Conservation (phyloP, 2,797 vertebrate genomes). For the Cichlasoma orientale region DNA sequence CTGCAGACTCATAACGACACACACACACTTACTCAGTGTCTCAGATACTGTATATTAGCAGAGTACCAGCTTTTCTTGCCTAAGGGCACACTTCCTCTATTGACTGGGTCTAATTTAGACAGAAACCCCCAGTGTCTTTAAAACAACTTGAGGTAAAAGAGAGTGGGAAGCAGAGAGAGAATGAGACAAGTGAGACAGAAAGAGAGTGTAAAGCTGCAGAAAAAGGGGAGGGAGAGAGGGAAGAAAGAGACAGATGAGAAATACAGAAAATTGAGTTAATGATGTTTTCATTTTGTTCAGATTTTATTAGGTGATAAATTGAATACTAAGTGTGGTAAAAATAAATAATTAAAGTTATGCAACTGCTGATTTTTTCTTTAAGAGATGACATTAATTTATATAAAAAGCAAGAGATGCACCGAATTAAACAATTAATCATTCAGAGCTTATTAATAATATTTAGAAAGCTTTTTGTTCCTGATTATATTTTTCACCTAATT, state of each 20-base stretch:
- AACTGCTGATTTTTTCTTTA: conserved; percentile 14
- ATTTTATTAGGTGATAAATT: conserved; percentile 20
- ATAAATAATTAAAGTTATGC: conserved; percentile 2
- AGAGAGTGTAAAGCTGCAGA: background rate
- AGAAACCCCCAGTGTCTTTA: conserved; percentile 52
- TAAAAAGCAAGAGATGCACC: conserved; percentile 11
- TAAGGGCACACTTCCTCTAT: conserved; percentile 43
- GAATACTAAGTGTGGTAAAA: conserved; percentile 29
- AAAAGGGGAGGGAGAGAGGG: background rate
- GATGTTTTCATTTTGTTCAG: conserved; percentile 36
- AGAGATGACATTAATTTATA: background rate
- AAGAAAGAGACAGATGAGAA: background rate
- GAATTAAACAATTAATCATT: conserved; percentile 26
- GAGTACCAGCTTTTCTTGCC: conserved; percentile 36
- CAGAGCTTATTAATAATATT: conserved; percentile 26
- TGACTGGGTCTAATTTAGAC: conserved; percentile 65
- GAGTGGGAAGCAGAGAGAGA: conserved; percentile 26
- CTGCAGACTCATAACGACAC: background rate
- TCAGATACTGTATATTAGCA: conserved; percentile 47
- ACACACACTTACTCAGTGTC: conserved; percentile 22
- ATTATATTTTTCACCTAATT: background rate
- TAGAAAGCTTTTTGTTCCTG: background rate
- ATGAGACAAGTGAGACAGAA: conserved; percentile 17
- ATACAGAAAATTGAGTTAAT: conserved; percentile 16
- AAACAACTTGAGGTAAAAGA: conserved; percentile 55